phyloP scores from a whole-genome alignment of 2,888 invertebrate species.

The Folsomia manolachei region DNA sequence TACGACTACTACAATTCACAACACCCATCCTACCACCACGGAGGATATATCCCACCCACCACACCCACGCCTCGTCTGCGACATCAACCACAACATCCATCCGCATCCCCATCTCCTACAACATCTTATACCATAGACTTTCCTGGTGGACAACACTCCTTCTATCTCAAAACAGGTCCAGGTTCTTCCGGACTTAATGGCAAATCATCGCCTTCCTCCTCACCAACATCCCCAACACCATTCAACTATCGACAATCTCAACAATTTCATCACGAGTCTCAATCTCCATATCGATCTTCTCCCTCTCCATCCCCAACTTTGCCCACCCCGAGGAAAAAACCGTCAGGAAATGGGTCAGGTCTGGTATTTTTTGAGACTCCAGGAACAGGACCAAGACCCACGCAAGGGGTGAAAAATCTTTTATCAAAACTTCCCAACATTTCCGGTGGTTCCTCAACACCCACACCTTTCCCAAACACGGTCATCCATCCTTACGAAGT shows the following conservation, averaged over 20 bases:
- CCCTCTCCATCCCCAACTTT: conserved; percentile 15
- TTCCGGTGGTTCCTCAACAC: too few relatives aligned
- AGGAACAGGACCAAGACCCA: conserved; percentile 35
- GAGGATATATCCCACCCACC: conserved; percentile 11
- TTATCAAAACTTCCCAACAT: conserved; percentile 34
- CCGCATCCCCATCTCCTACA: conserved; percentile 19
- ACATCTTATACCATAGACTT: conserved; percentile 18
- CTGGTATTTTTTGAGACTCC: conserved; percentile 42
- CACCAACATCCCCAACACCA: conserved; percentile 10
- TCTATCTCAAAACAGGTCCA: not conserved
- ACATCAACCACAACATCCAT: not conserved
- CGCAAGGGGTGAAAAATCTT: conserved; percentile 41
- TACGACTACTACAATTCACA: conserved; percentile 38
- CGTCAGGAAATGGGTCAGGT: conserved; percentile 28
- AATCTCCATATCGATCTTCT: conserved; percentile 13
- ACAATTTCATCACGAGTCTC: not conserved
- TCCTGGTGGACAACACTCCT: conserved; percentile 16
- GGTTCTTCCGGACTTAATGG: not conserved
- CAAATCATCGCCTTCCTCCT: not conserved
- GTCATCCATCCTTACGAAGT: conserved; percentile 48
- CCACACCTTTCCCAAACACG: conserved; percentile 25
- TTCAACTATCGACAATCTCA: not conserved
- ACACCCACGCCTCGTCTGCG: not conserved
- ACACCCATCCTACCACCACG: conserved; percentile 29
- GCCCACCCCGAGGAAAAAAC: not conserved